These are phyloP conservation scores for Pseudonaja textilis DNA, from an alignment of 2,113 vertebrate genomes.

Conservation along the genomic window DNA sequence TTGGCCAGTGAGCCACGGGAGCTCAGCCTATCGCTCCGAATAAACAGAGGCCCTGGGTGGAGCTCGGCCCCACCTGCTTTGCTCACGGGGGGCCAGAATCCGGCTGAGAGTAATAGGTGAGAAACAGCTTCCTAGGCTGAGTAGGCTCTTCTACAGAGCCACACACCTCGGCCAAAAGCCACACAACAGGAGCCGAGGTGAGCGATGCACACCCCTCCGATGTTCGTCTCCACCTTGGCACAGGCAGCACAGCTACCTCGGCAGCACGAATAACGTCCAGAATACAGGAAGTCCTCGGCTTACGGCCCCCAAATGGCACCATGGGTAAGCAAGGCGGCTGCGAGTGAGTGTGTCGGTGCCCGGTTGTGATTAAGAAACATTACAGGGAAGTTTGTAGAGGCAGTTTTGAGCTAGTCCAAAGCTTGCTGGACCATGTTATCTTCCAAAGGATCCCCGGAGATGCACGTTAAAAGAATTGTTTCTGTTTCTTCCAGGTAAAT, in stretches of 20 bases:
- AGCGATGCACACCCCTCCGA: not conserved
- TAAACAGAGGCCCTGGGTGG: not conserved
- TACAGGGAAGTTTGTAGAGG: not conserved
- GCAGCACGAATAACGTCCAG: not conserved
- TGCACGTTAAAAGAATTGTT: not conserved
- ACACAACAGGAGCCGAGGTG: not conserved
- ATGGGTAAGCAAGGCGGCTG: not conserved
- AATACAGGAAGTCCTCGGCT: not conserved
- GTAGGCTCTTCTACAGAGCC: not conserved
- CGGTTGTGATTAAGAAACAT: not conserved
- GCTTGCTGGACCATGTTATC: not conserved
- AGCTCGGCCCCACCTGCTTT: too few relatives aligned
- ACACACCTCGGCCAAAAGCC: not conserved
- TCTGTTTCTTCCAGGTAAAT: not conserved
- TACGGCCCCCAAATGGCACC: not conserved
- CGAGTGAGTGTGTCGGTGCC: not conserved
- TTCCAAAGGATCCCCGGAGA: not conserved
- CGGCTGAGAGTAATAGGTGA: not conserved
- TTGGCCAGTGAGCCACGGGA: not conserved
- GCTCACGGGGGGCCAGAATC: not conserved
- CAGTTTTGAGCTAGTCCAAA: not conserved
- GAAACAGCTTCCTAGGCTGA: not conserved
- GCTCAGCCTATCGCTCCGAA: not conserved
- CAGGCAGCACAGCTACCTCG: accelerated
- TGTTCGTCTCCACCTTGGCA: not conserved